These are phyloP conservation scores for Sitta europaea DNA, from an alignment of 2,113 vertebrate species.

Conservation along the genomic window DNA sequence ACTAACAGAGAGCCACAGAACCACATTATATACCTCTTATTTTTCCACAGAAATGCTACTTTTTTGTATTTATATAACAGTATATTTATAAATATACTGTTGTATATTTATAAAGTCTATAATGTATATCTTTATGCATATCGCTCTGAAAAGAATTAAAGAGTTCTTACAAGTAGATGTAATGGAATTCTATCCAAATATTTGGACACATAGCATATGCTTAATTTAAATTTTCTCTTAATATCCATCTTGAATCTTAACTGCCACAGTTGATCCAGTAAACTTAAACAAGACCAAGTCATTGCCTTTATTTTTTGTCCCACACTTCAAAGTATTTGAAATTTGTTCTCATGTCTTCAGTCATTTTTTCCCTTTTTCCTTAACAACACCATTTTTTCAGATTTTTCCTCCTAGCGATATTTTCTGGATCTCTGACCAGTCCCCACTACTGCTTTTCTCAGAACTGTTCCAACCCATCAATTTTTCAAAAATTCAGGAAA, in stretches of 20 bases:
- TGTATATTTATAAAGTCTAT: background rate
- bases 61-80: too few relatives aligned
- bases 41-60: background rate
- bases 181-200: background rate
- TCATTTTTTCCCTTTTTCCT: background rate
- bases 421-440: background rate
- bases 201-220: background rate
- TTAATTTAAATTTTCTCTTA: background rate
- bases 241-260: background rate
- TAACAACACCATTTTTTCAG: background rate
- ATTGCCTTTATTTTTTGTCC: background rate
- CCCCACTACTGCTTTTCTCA: background rate
- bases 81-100: too few relatives aligned
- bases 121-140: background rate
- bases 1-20: background rate
- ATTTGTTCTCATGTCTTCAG: background rate
- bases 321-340: background rate
- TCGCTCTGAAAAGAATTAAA: background rate
- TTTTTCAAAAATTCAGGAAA: conserved; percentile 5
- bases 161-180: background rate
- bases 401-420: background rate
- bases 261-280: background rate
- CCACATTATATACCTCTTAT: background rate
- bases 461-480: background rate
- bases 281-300: background rate